Percentiles rank a stretch among this genome's conserved stretches.
phyloP scores from a whole-genome alignment of 2,797 vertebrate species.

The Betta splendens region DNA sequence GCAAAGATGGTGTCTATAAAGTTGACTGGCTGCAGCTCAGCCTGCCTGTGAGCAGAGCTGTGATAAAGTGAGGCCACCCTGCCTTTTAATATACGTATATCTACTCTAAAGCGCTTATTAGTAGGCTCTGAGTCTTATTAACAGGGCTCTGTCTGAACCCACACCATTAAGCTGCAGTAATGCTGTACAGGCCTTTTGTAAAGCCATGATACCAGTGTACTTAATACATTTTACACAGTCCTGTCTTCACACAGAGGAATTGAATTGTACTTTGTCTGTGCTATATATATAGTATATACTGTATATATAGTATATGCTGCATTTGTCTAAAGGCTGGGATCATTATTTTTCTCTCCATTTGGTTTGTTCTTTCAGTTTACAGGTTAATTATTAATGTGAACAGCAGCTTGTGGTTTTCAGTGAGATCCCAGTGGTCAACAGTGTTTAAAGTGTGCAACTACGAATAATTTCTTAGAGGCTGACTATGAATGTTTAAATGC shows the following conservation, averaged over 20 bases:
- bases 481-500: not conserved
- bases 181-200: constrained; percentile 40
- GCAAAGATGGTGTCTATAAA: constrained; percentile 42
- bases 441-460: not conserved
- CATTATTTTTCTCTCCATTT: constrained; percentile 14
- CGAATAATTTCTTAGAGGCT: not conserved
- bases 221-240: constrained; percentile 45
- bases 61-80: constrained; percentile 43
- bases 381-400: constrained; percentile 26
- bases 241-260: constrained; percentile 34
- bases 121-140: constrained; percentile 56
- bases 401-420: constrained; percentile 10
- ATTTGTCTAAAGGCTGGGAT: constrained; percentile 22
- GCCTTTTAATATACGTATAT: constrained; percentile 50
- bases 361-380: constrained; percentile 11
- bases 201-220: constrained; percentile 34
- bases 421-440: constrained; percentile 1
- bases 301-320: too few relatives aligned
- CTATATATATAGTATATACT: too few relatives aligned
- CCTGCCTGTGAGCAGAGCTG: constrained; percentile 19
- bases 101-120: constrained; percentile 60
- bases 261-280: constrained; percentile 26
- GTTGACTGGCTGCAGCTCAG: constrained; percentile 42
- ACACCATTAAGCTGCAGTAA: constrained; percentile 54
- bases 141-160: constrained; percentile 41